Evolutionary conservation across 2,888 invertebrate species (phyloP).

Genomic region (Myathropa florea): DNA sequence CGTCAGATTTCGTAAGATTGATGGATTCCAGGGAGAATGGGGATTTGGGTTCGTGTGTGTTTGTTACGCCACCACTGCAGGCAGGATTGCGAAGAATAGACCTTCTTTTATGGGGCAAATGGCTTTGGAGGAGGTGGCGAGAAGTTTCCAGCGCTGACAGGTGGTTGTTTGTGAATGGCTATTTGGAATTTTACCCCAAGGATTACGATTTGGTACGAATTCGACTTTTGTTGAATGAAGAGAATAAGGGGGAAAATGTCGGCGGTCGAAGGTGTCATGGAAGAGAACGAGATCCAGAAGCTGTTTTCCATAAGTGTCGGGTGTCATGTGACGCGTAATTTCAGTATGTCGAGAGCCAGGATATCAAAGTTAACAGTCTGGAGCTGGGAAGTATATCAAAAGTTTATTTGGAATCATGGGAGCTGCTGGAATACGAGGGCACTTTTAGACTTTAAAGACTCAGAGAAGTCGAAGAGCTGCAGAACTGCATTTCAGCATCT

Average conservation of each 20-base stretch:
- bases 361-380: too few species aligned
- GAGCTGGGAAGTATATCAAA: too few species aligned
- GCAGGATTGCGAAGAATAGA: background rate
- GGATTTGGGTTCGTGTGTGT: background rate
- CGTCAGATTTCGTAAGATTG: conserved; percentile 27
- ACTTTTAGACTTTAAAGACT: too few species aligned
- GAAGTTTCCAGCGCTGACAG: background rate
- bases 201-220: background rate
- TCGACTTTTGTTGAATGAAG: background rate
- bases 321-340: too few species aligned
- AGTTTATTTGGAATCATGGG: too few species aligned
- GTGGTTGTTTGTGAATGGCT: background rate
- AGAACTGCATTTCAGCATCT: too few species aligned
- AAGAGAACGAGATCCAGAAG: background rate
- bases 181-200: background rate
- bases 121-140: background rate
- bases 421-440: too few species aligned
- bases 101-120: background rate
- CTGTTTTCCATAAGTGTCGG: background rate
- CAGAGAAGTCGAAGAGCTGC: too few species aligned
- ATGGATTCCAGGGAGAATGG: conserved; percentile 1
- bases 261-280: background rate
- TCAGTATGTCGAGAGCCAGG: too few species aligned
- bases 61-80: background rate
- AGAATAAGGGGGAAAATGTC: background rate